These are phyloP conservation scores for Penaeus japonicus DNA, from an alignment of 1,140 invertebrate species.

Conservation along the genomic window DNA sequence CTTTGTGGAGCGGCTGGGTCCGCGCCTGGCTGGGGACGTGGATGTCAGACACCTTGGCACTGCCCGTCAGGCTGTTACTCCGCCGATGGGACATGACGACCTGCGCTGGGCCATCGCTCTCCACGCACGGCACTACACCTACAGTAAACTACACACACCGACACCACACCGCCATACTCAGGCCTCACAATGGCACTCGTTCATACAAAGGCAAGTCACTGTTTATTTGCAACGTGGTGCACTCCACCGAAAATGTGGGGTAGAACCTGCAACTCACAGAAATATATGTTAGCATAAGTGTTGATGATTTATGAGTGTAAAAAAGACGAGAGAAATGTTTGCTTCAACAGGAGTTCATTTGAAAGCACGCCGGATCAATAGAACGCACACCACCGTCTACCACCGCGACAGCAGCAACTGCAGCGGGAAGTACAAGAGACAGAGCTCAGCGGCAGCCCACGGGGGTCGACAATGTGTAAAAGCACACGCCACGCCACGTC, in stretches of 20 bases:
- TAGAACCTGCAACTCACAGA: conserved; percentile 42
- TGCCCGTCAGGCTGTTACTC: conserved; percentile 58
- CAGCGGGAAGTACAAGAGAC: too few relatives aligned
- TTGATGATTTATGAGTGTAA: not conserved
- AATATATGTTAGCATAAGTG: not conserved
- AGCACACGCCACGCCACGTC: too few relatives aligned
- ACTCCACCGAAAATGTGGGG: conserved; percentile 21
- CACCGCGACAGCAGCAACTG: too few relatives aligned
- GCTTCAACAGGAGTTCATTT: conserved; percentile 6
- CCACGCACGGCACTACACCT: conserved; percentile 37
- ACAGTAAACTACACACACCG: conserved; percentile 35
- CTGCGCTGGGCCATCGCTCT: conserved; percentile 55
- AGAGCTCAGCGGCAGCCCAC: too few relatives aligned
- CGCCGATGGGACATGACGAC: conserved; percentile 58
- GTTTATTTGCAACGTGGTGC: not conserved
- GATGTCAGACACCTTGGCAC: conserved; percentile 45
- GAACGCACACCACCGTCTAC: too few relatives aligned
- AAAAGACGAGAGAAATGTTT: conserved; percentile 8
- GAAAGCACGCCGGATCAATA: not conserved
- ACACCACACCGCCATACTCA: conserved; percentile 23
- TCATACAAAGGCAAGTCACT: conserved; percentile 19
- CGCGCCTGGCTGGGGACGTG: conserved; percentile 39
- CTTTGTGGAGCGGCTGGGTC: conserved; percentile 30
- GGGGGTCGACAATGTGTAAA: too few relatives aligned
- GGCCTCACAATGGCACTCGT: not conserved